These are phyloP conservation scores for Idaea dimidiata DNA, from an alignment of 2,888 invertebrate species.

Conservation along the genomic window DNA sequence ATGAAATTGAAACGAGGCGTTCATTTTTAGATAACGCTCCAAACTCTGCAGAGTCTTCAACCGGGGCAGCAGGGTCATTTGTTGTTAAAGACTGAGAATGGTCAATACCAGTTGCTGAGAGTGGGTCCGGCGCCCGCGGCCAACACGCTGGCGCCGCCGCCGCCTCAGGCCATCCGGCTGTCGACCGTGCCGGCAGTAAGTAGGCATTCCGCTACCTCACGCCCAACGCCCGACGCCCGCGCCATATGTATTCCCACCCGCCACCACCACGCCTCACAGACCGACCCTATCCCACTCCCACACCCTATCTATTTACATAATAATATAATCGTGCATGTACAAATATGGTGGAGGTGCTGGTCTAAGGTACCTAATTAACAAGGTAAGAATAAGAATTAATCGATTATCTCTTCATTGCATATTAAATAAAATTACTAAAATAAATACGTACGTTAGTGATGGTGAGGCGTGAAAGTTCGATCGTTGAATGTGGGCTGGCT, in stretches of 20 bases:
- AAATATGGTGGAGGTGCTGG: slow-evolving; percentile 68
- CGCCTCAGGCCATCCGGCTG: slow-evolving; percentile 88
- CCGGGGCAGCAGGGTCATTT: slow-evolving; percentile 93
- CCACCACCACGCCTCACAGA: background rate
- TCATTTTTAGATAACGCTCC: slow-evolving; percentile 90
- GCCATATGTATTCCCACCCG: background rate
- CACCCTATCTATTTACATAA: slow-evolving; percentile 24
- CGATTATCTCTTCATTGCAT: slow-evolving; percentile 36
- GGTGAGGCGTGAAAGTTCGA: slow-evolving; percentile 27
- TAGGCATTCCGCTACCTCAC: slow-evolving; percentile 76
- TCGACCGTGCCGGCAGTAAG: slow-evolving; percentile 94
- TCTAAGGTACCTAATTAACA: slow-evolving; percentile 50
- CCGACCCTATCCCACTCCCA: slow-evolving; percentile 18
- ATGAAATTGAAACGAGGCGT: slow-evolving; percentile 65
- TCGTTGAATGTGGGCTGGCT: slow-evolving; percentile 4
- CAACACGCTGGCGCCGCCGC: slow-evolving; percentile 79
- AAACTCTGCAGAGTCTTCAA: slow-evolving; percentile 92
- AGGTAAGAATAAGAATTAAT: slow-evolving; percentile 53
- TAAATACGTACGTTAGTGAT: slow-evolving; percentile 27
- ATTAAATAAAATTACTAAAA: slow-evolving; percentile 39
- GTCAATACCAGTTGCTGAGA: slow-evolving; percentile 95
- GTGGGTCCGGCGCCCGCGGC: slow-evolving; percentile 90
- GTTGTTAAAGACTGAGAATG: slow-evolving; percentile 97
- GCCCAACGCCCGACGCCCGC: background rate
- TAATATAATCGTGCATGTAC: slow-evolving; percentile 60